Evolutionary conservation across 2,888 invertebrate genomes (phyloP).

Genomic region (Tenodera sinensis): DNA sequence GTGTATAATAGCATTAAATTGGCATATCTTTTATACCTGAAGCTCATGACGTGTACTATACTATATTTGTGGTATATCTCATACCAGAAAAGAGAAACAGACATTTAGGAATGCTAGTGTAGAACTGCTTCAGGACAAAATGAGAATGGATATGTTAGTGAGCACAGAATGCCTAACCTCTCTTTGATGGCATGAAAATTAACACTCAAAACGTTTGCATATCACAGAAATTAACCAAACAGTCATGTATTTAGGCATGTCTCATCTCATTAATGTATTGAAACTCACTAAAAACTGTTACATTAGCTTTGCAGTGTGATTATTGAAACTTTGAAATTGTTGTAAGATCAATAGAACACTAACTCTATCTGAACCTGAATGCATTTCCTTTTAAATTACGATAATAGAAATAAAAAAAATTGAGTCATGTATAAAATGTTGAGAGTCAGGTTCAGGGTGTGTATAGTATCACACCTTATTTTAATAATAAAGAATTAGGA

Average conservation of each 20-base stretch:
- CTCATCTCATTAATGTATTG: neutral
- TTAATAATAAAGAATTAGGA: no score
- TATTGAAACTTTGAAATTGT: neutral
- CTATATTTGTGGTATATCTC: no score
- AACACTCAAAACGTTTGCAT: neutral
- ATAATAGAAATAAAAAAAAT: neutral
- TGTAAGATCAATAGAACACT: neutral
- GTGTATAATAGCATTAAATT: no score
- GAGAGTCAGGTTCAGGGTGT: neutral
- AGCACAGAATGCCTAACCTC: neutral
- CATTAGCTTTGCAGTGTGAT: neutral
- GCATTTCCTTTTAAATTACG: neutral
- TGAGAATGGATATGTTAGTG: neutral
- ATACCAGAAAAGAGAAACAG: neutral
- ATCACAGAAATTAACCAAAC: neutral
- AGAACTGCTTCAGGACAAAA: neutral
- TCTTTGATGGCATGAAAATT: neutral
- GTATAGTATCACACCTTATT: neutral
- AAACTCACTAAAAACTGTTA: neutral
- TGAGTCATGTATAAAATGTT: neutral
- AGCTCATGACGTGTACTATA: no score
- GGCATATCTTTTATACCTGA: no score
- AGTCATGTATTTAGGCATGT: neutral
- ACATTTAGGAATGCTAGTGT: neutral
- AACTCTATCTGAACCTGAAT: neutral